Conservation (phyloP, 1,140 invertebrate species). For the Zeugodacus cucurbitae region DNA sequence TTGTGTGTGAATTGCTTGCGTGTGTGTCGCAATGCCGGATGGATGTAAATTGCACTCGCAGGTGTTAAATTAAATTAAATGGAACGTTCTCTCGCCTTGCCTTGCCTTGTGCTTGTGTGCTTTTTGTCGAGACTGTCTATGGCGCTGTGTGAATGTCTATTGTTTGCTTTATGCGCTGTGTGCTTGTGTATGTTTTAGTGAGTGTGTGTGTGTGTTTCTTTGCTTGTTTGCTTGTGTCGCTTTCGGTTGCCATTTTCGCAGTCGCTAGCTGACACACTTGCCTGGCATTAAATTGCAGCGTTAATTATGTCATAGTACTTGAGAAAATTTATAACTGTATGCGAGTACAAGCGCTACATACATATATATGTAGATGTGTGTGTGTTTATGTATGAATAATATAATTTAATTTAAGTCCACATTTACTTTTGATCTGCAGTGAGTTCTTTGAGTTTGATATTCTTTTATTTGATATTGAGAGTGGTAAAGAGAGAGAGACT, state of each 20-base stretch:
- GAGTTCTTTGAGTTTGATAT: not conserved
- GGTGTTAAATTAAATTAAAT: constrained; percentile 39
- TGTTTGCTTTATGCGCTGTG: not conserved
- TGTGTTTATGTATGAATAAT: not conserved
- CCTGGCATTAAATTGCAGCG: not conserved
- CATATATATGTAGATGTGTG: not conserved
- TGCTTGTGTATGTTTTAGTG: not conserved
- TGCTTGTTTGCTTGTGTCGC: not conserved
- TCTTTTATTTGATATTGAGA: not conserved
- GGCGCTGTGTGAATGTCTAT: not conserved
- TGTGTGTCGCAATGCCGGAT: not conserved
- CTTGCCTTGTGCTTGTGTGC: not conserved
- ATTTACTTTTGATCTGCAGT: not conserved
- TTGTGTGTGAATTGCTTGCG: not conserved
- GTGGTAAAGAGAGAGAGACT: no score
- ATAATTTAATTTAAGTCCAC: not conserved
- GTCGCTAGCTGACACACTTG: not conserved
- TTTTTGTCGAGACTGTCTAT: not conserved
- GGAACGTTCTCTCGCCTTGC: not conserved
- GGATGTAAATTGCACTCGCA: constrained; percentile 19
- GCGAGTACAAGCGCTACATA: not conserved
- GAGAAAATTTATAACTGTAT: not conserved
- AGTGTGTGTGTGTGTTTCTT: not conserved
- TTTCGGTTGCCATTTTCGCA: constrained; percentile 1
- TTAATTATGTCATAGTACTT: constrained; percentile 18